Evolutionary conservation across 1,140 invertebrate genomes (phyloP), one percentile per base, ranked within the genome.

Genomic region (Araneus ventricosus): DNA sequence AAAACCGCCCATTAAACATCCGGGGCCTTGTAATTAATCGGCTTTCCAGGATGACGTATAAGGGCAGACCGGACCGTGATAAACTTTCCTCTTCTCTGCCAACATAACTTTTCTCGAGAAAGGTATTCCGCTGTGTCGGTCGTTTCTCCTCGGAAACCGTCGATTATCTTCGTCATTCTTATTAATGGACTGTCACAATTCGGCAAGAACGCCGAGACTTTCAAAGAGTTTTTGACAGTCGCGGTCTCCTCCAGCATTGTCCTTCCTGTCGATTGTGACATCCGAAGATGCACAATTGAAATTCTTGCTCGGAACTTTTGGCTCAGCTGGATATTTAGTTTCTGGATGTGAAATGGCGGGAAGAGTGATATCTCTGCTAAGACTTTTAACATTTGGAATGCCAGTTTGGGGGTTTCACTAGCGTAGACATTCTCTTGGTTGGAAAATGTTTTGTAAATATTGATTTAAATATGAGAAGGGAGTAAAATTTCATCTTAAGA

Each of bases 141-240:
- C 45, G 45, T 41, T 22, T 22, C 75, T 80, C 41, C 27, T 52
- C 80, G 80, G 80, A 82, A 82, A 82, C 37, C 37, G 80, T 27
- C 80, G 80, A 82, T 82, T 82, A 82, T 82, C 80, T n/a, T 52
- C 37, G 80, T 45, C 80, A 82, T 82, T 82, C 80, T 82, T 82
- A 82, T 82, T 82, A 82, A 82, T 82, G 80, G 80, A 52, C 80
- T 82, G 80, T 82, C 80, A 52, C 80, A n/a, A 17, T n/a, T n/a
- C 37, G 24, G 80, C 80, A 75, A 67, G 63, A 67, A 27, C n/a
- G 63, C 63, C 45, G 63, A 37, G 67, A 75, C 67, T 75, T 75
- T 75, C 67, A 75, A 75, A 75, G 67, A 75, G 67, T 82, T 82
- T 82, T 82, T 82, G 80, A 82, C 80, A 52, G 80, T n/a, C n/a